Evolutionary conservation across 2,113 vertebrate species (phyloP).

Genomic region (Platysternon megacephalum): DNA sequence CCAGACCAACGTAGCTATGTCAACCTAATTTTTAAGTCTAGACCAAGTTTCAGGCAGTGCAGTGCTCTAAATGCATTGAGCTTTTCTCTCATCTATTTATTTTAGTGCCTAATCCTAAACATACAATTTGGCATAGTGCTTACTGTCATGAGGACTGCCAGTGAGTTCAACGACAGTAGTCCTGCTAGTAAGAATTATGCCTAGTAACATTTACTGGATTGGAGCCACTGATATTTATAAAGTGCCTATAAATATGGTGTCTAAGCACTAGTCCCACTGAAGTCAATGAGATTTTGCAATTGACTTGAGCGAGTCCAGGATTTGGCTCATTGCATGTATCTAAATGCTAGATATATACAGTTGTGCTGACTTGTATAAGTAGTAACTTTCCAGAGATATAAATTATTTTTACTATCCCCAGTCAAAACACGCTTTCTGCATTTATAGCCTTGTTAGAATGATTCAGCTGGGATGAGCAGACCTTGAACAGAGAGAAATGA

Average conservation of each 20-base stretch:
- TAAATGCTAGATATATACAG: background rate
- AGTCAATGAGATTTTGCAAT: background rate
- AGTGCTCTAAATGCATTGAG: background rate
- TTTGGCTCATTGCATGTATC: background rate
- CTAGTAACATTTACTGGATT: background rate
- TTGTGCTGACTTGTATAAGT: background rate
- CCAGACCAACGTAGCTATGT: no score
- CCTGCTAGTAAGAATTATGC: background rate
- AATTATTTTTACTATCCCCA: background rate
- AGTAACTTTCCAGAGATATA: no score
- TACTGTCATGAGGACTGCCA: background rate
- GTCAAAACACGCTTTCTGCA: background rate
- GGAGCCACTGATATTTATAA: background rate
- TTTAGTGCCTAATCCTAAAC: background rate
- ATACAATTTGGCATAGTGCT: background rate
- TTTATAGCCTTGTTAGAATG: background rate
- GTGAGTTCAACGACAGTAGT: background rate
- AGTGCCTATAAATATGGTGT: background rate
- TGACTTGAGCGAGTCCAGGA: background rate
- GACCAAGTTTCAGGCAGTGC: background rate
- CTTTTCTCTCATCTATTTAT: background rate
- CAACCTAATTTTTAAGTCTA: no score
- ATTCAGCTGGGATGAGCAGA: background rate
- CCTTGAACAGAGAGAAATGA: background rate
- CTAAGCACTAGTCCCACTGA: background rate